phyloP scores from a whole-genome alignment of 2,113 vertebrate species.

The Phasianus colchicus region DNA sequence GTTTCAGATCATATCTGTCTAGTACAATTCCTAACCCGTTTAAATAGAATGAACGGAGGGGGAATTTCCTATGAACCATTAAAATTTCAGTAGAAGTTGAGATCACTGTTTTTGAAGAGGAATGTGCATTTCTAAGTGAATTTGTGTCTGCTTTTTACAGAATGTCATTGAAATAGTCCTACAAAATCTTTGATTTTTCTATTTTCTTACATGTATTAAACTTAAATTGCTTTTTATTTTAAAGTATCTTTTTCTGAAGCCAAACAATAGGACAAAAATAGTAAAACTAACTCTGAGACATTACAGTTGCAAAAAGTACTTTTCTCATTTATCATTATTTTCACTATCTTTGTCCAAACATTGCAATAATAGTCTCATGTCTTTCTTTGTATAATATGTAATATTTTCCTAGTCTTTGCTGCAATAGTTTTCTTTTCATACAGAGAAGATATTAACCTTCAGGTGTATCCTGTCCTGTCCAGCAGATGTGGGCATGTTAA shows the following conservation, averaged over 20 bases:
- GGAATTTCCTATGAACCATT: background rate
- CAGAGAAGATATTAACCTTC: background rate
- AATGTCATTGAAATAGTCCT: background rate
- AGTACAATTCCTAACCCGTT: background rate
- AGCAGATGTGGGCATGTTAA: accelerated
- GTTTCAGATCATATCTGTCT: background rate
- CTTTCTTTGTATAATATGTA: background rate
- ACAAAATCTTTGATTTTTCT: background rate
- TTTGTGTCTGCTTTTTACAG: background rate
- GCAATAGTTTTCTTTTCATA: background rate
- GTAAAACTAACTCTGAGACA: background rate
- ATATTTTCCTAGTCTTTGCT: background rate
- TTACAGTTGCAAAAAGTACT: background rate
- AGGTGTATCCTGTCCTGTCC: background rate
- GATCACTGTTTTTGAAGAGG: background rate
- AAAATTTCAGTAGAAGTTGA: background rate
- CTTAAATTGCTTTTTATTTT: background rate
- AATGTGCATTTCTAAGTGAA: background rate
- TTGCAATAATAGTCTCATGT: background rate
- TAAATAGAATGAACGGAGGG: background rate
- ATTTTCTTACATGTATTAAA: accelerated
- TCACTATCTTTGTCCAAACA: background rate
- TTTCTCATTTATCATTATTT: background rate
- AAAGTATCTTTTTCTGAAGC: background rate
- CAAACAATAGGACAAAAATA: background rate